Base-by-base conservation (phyloP, 2,888 invertebrate species). In the Sesia bembeciformis region DNA sequence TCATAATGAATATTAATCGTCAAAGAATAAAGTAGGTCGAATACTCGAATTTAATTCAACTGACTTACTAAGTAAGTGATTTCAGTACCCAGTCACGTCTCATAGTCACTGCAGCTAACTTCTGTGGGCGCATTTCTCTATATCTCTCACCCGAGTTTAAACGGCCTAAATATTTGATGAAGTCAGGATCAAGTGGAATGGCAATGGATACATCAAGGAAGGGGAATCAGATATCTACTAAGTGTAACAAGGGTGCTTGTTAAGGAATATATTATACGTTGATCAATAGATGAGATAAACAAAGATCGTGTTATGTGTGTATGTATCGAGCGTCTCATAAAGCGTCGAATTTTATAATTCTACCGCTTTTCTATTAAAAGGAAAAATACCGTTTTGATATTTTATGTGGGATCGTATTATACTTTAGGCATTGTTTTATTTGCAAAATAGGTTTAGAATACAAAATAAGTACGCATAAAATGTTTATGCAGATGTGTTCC, bases 141-240 rank as follows among this genome's bases (percentile, higher is more conserved):
- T 72, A 70, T 75, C 70, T 78, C 77, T 77, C 77, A 76, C 76
- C 79, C 74, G 74, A 83, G 76, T 84, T 85, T 81, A 83, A 82
- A 81, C 76, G 77, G 66, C 70, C 76, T 87, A 79, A 87, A 88
- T 88, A 86, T 87, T 88, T 84, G 81, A 88, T 87, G 80, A 77
- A 74, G 76, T 72, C 81, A 71, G 80, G 84, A 88, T 86, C 82
- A 82, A 81, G 83, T 78, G 81, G 82, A 83, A 81, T 76, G 76
- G 77, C 77, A 69, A 77, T 70, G 72, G 71, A 70, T 54, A 56
- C 72, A 72, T 77, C 72, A 72, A 71, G 74, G 66, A 67, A 66
- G 68, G 70, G 71, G 72, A 76, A 66, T 68, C 67, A 63, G 68
- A 71, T 72, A 71, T 73, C 70, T 65, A 65, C 76, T 69, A 69